phyloP scores from a whole-genome alignment of 2,797 vertebrate genomes.

The Urosaurus nigricauda region DNA sequence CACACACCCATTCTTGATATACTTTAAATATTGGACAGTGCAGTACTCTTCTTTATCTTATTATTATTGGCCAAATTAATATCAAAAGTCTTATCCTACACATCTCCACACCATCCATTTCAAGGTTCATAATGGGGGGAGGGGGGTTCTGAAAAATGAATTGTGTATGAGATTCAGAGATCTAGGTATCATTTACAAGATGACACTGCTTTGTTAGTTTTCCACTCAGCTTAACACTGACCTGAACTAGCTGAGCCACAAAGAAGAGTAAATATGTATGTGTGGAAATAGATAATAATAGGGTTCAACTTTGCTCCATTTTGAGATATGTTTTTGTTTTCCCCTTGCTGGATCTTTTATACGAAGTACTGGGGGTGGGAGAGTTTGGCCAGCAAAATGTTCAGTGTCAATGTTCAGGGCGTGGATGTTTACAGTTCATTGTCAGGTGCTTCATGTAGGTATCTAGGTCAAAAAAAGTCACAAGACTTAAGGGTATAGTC shows the following conservation, averaged over 20 bases:
- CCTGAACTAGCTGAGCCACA: conserved; percentile 53
- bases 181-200: conserved; percentile 14
- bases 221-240: conserved; percentile 36
- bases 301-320: conserved; percentile 44
- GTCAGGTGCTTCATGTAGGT: conserved; percentile 66
- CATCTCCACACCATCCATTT: conserved; percentile 7
- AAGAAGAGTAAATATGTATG: conserved; percentile 46
- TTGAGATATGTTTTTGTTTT: conserved; percentile 66
- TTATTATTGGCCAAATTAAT: not conserved
- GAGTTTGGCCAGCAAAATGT: conserved; percentile 61
- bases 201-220: conserved; percentile 26
- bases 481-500: conserved; percentile 58
- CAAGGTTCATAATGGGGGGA: not conserved
- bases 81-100: conserved; percentile 18
- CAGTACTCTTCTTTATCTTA: not conserved
- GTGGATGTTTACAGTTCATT: conserved; percentile 65
- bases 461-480: conserved; percentile 73
- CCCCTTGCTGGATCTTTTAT: conserved; percentile 50
- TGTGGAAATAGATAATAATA: conserved; percentile 65
- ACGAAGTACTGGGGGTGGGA: conserved; percentile 54
- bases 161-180: conserved; percentile 10
- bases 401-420: conserved; percentile 63
- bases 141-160: conserved; percentile 30
- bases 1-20: not conserved
- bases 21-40: not conserved